These are phyloP conservation scores for Acrocephalus kingi DNA, from an alignment of 2,113 vertebrate genomes.

Conservation along the genomic window DNA sequence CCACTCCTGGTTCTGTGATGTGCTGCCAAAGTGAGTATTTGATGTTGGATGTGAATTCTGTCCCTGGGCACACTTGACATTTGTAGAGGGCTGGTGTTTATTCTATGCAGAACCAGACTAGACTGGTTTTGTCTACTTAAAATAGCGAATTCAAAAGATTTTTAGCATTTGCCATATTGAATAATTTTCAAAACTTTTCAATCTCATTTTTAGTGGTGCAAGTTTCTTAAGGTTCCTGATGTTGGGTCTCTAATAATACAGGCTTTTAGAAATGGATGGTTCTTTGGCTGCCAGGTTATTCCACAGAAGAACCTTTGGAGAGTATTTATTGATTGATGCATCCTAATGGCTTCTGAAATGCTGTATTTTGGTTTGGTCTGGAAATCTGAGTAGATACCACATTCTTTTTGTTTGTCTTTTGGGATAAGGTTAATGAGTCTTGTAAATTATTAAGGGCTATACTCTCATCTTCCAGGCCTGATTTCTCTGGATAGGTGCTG, in stretches of 20 bases:
- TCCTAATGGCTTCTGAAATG: not conserved
- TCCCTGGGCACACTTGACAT: not conserved
- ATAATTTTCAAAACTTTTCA: not conserved
- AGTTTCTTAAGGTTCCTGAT: not conserved
- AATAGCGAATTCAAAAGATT: not conserved
- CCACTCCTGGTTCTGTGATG: not conserved
- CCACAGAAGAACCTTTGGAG: not conserved
- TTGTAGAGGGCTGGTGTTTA: not conserved
- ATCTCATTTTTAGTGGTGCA: not conserved
- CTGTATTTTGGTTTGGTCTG: not conserved
- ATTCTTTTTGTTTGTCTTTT: constrained; percentile 16
- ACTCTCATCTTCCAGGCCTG: not conserved
- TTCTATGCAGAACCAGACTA: not conserved
- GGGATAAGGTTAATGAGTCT: not conserved
- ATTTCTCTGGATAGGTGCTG: not conserved
- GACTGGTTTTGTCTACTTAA: not conserved
- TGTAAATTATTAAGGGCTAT: constrained; percentile 39
- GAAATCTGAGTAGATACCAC: not conserved
- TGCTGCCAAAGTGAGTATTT: not conserved
- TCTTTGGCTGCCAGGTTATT: not conserved
- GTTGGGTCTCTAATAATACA: not conserved
- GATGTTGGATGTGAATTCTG: not conserved
- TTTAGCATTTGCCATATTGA: not conserved
- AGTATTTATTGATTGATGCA: not conserved
- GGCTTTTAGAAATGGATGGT: not conserved